Conservation (phyloP, 1,140 invertebrate species). For the Anastrepha ludens region DNA sequence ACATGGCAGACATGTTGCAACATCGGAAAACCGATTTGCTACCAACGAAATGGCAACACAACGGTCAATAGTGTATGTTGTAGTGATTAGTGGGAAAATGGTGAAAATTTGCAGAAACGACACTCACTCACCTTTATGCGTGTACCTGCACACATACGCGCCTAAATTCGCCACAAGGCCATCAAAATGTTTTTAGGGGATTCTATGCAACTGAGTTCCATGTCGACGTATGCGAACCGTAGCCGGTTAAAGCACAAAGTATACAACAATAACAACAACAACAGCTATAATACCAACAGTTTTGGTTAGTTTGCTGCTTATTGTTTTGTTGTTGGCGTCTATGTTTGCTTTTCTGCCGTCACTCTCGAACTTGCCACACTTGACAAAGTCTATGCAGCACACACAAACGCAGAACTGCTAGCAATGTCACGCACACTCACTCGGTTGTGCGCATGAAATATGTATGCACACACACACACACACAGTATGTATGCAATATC, state of each 20-base stretch:
- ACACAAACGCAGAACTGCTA: not conserved
- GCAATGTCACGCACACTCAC: conserved; percentile 1
- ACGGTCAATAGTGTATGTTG: not conserved
- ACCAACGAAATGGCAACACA: not conserved
- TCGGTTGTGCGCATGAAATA: not conserved
- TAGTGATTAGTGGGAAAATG: not conserved
- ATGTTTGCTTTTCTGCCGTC: conserved; percentile 13
- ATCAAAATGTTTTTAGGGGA: conserved; percentile 20
- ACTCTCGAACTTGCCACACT: conserved; percentile 39
- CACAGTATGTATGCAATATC: not conserved
- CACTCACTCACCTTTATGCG: not conserved
- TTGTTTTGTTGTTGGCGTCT: conserved; percentile 10
- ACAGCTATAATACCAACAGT: not conserved
- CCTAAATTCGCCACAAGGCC: not conserved
- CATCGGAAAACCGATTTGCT: not conserved
- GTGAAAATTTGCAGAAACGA: not conserved
- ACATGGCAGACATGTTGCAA: conserved; percentile 11
- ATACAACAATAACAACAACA: conserved; percentile 7
- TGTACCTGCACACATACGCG: not conserved
- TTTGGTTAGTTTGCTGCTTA: conserved; percentile 6
- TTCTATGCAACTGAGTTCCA: conserved; percentile 42
- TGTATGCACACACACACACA: not conserved
- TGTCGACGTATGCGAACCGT: conserved; percentile 24
- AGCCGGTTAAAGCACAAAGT: conserved; percentile 6
- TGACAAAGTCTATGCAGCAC: conserved; percentile 25